Evolutionary conservation across 2,113 vertebrate species (phyloP), one percentile per base, ranked within the genome.

Genomic region (Campylomormyrus tamandua): DNA sequence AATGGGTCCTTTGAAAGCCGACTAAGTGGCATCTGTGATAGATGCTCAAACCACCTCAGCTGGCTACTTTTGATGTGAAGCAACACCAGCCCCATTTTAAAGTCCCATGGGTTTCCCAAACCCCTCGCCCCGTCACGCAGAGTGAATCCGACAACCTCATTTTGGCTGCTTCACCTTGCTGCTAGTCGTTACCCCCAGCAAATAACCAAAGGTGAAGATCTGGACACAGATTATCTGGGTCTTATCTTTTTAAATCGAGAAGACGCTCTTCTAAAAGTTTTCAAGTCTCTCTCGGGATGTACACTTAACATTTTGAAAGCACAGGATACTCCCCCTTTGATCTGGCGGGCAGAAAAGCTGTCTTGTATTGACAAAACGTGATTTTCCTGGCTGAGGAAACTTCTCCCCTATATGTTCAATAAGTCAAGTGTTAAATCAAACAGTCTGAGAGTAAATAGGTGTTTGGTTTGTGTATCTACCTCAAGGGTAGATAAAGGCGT

Each of bases 391-490:
- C 83, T 8, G 83, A 8, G 15, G 42, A 83, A 86, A 86, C 19
- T 86, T 46, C 84, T 50, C 48, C 49, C 48, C 48, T 86, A 48
- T 42, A 80, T 87, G 31, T 87, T 35, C 50, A 35, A 39, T 21
- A 46, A n/a, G 50, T 49, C 83, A 87, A 49, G 48, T 56, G 85
- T 56, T 87, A 53, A 53, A 19, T 52, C 50, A 53, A 52, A 87
- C 85, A 87, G 39, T 21, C 45, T 48, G 85, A 85, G 46, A 85
- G 83, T 86, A 24, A 49, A 49, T 53, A 87, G 27, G 50, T 56
- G 85, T 87, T 87, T 87, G 85, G 31, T 53, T 87, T 87, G 85
- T 53, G 50, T 87, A 35, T 87, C 85, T 87, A 50, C 27, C 35
- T 87, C 85, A 53, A 87, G 85, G 85, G 27, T 53, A 87, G 85